Conservation (phyloP, 2,888 invertebrate genomes). For the Arrhopalites spinosus region DNA sequence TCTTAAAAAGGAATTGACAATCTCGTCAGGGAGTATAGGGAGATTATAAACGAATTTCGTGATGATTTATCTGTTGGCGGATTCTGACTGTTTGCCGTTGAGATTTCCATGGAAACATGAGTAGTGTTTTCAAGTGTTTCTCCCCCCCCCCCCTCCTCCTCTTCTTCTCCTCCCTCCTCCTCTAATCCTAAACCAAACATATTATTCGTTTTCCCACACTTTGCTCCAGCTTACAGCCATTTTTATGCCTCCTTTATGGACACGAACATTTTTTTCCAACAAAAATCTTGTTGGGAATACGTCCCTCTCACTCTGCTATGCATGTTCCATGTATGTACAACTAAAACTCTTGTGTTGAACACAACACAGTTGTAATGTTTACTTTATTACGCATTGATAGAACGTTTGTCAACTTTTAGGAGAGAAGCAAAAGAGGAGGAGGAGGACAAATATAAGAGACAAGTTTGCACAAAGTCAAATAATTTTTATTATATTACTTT, state of each 20-base stretch:
- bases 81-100: constrained; percentile 48
- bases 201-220: constrained; percentile 50
- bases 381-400: background rate
- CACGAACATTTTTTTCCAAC: constrained; percentile 1
- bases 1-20: constrained; percentile 42
- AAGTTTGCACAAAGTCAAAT: constrained; percentile 7
- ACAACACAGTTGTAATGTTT: too few relatives aligned
- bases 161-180: constrained; percentile 1
- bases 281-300: background rate
- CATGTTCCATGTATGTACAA: background rate
- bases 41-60: constrained; percentile 50
- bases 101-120: constrained; percentile 53
- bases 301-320: background rate
- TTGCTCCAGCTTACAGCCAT: constrained; percentile 40
- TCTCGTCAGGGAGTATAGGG: constrained; percentile 39
- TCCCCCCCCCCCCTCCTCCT: constrained; percentile 23
- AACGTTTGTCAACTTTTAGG: too few relatives aligned
- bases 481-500: background rate
- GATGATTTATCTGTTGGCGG: constrained; percentile 51
- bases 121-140: constrained; percentile 47
- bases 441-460: background rate
- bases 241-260: constrained; percentile 43
- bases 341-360: too few relatives aligned
- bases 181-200: constrained; percentile 46
- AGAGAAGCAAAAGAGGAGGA: too few relatives aligned